Percentiles rank a stretch among this genome's conserved stretches.
Conservation (phyloP, 2,797 vertebrate genomes). For the Gallinago solitaria region DNA sequence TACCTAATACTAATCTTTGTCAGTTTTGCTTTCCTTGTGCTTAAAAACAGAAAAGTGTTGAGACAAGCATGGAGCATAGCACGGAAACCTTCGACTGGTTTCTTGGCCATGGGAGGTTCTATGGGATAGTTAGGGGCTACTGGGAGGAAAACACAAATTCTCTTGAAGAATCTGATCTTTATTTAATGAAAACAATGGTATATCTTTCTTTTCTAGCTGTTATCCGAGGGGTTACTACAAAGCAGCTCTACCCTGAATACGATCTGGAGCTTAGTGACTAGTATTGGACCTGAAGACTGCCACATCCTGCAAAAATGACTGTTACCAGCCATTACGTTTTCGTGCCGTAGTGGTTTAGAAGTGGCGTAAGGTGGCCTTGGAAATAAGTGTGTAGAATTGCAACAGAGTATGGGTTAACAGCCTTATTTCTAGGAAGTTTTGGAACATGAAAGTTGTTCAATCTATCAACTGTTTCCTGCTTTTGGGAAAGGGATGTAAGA, state of each 20-base stretch:
- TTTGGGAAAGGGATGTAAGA: neutral
- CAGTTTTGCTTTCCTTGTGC: neutral
- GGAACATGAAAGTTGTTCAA: neutral
- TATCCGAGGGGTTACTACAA: conserved; percentile 89
- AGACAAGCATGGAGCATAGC: neutral
- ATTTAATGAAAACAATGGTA: neutral
- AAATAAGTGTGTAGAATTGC: neutral
- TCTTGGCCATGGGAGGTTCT: neutral
- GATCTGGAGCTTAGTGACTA: conserved; percentile 89
- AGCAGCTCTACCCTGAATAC: conserved; percentile 89
- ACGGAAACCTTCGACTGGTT: neutral
- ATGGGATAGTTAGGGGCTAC: neutral
- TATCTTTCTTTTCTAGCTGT: conserved; percentile 78
- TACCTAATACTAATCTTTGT: neutral
- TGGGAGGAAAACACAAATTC: neutral
- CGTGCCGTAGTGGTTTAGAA: neutral
- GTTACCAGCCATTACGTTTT: neutral
- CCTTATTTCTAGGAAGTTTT: neutral
- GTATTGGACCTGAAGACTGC: neutral
- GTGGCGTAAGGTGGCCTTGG: neutral
- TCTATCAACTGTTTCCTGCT: neutral
- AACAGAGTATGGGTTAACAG: neutral
- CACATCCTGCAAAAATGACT: neutral
- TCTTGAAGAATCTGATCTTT: neutral
- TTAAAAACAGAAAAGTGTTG: neutral